Conservation (phyloP, 2,113 vertebrate genomes). For the Crypturellus undulatus region DNA sequence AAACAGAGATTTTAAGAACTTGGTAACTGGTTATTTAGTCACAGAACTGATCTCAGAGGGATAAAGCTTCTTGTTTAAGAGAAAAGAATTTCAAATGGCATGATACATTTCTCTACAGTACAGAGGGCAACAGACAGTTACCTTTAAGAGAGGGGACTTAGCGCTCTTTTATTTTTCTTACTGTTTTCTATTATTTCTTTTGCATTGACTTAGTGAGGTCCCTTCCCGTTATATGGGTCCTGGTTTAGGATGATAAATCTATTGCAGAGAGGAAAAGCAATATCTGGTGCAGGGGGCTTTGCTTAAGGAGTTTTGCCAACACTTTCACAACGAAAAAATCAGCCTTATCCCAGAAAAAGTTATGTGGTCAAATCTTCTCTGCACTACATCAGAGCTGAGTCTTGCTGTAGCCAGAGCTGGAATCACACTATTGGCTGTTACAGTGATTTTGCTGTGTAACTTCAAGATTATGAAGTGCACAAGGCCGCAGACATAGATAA, state of each 20-base stretch:
- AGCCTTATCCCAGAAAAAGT: neutral
- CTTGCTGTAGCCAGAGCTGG: neutral
- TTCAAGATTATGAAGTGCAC: neutral
- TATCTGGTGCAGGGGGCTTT: neutral
- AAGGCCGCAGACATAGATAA: constrained; percentile 4
- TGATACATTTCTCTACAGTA: neutral
- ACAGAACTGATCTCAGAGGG: neutral
- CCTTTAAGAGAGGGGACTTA: neutral
- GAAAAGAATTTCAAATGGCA: neutral
- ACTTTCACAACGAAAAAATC: neutral
- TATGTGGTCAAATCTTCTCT: neutral
- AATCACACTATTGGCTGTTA: constrained; percentile 3
- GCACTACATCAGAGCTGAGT: neutral
- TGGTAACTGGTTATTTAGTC: neutral
- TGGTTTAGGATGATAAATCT: neutral
- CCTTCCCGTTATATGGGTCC: neutral
- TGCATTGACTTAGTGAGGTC: neutral
- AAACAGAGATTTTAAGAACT: neutral
- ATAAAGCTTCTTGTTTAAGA: neutral
- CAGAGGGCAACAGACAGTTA: neutral
- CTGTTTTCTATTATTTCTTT: neutral
- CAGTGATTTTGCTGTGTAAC: constrained; percentile 21
- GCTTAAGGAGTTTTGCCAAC: neutral
- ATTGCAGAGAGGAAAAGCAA: neutral
- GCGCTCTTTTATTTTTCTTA: accelerated